Percentiles rank a stretch among this genome's conserved stretches.
Conservation (phyloP, 2,888 invertebrate species). For the Aleiodes testaceus region DNA sequence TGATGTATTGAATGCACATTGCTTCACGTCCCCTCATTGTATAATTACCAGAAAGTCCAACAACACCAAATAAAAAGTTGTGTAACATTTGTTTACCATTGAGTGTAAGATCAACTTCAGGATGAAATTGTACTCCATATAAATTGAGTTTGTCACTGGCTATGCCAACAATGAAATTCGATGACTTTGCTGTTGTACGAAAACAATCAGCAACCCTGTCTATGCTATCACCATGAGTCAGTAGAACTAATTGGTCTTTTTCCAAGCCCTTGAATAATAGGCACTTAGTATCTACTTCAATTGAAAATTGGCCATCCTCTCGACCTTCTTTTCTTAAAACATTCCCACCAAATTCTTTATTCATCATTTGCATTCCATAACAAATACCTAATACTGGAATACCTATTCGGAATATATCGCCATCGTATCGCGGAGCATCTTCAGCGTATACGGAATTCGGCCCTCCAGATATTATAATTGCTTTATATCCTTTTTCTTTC, state of each 20-base stretch:
- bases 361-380: slow-evolving; percentile 99
- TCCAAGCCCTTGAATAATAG: slow-evolving; percentile 93
- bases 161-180: slow-evolving; percentile 89
- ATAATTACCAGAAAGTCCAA: slow-evolving; percentile 88
- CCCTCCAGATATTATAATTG: slow-evolving; percentile 97
- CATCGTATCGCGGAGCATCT: slow-evolving; percentile 95
- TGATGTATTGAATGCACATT: slow-evolving; percentile 93
- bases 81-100: slow-evolving; percentile 93
- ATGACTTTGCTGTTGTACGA: slow-evolving; percentile 88
- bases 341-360: slow-evolving; percentile 96
- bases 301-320: slow-evolving; percentile 94
- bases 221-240: slow-evolving; percentile 98
- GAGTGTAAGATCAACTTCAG: slow-evolving; percentile 96
- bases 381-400: slow-evolving; percentile 98
- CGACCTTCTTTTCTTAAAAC: slow-evolving; percentile 89
- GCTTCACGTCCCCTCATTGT: slow-evolving; percentile 91
- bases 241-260: slow-evolving; percentile 89
- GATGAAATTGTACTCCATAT: slow-evolving; percentile 99
- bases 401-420: slow-evolving; percentile 95
- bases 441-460: slow-evolving; percentile 97
- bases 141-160: slow-evolving; percentile 91
- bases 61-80: slow-evolving; percentile 95
- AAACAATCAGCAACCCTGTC: slow-evolving; percentile 93
- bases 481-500: slow-evolving; percentile 88
- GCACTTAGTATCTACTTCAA: slow-evolving; percentile 91